These are phyloP conservation scores for Hoplodrina blanda DNA, from an alignment of 2,888 invertebrate genomes.

Conservation along the genomic window DNA sequence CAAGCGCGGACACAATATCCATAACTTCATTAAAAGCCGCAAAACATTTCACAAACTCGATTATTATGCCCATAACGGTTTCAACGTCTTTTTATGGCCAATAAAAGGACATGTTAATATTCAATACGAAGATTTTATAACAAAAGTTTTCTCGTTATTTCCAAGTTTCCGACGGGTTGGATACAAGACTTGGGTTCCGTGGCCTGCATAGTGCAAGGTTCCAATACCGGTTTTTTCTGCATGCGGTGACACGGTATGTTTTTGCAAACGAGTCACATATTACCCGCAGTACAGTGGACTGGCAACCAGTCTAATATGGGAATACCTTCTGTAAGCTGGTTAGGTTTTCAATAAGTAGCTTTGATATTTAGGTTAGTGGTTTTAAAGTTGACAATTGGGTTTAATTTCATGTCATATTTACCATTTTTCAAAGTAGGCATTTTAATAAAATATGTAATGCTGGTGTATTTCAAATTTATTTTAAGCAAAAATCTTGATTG, in stretches of 20 bases:
- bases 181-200: slow-evolving; percentile 66
- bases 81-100: slow-evolving; percentile 76
- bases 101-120: slow-evolving; percentile 85
- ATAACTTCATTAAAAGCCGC: slow-evolving; percentile 69
- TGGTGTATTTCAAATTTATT: too few species aligned
- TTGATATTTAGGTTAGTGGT: slow-evolving; percentile 2
- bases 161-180: slow-evolving; percentile 68
- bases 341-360: slow-evolving; percentile 36
- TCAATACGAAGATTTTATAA: slow-evolving; percentile 86
- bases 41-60: slow-evolving; percentile 72
- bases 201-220: slow-evolving; percentile 53
- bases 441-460: too few species aligned
- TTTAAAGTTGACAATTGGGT: neutral
- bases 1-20: slow-evolving; percentile 64
- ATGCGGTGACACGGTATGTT: slow-evolving; percentile 44
- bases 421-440: too few species aligned
- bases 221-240: slow-evolving; percentile 56
- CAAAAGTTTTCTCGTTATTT: slow-evolving; percentile 85
- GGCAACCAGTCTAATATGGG: slow-evolving; percentile 36
- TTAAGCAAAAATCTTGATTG: too few species aligned
- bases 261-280: slow-evolving; percentile 56
- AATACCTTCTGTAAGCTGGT: slow-evolving; percentile 33
- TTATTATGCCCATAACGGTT: slow-evolving; percentile 77
- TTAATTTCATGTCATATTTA: neutral
- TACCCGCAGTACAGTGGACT: slow-evolving; percentile 38